Conservation (phyloP, 64 coral and sea anemone species). For the Stylophora pistillata region DNA sequence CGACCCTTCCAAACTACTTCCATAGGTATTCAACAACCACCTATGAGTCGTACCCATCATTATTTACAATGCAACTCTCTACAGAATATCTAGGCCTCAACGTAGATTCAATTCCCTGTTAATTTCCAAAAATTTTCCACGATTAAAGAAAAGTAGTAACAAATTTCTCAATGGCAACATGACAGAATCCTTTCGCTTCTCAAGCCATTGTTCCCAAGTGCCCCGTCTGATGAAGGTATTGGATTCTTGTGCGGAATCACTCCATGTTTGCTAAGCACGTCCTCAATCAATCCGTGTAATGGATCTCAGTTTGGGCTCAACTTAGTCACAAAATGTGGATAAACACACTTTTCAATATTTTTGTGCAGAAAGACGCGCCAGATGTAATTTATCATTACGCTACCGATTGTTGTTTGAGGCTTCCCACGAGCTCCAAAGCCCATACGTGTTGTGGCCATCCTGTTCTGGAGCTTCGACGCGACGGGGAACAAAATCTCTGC, state of each 20-base stretch:
- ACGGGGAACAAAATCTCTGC: conserved; percentile 20
- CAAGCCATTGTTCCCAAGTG: too few relatives aligned
- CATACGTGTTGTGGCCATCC: conserved; percentile 78
- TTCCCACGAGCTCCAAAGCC: conserved; percentile 57
- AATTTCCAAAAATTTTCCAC: too few relatives aligned
- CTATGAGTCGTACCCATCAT: neutral
- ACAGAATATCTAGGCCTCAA: too few relatives aligned
- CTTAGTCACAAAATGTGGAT: neutral
- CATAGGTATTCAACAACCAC: neutral
- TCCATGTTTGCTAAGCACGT: neutral
- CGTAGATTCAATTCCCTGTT: too few relatives aligned
- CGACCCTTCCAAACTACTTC: neutral
- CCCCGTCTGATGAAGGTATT: neutral
- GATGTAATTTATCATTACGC: conserved; percentile 15
- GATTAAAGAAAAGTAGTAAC: too few relatives aligned
- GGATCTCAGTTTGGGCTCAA: neutral
- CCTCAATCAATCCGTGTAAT: neutral
- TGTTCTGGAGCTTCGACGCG: conserved; percentile 58
- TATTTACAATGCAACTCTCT: neutral
- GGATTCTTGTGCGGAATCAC: neutral
- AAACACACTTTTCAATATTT: neutral
- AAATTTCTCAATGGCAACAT: too few relatives aligned
- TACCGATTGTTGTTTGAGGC: conserved; percentile 27
- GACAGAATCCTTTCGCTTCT: too few relatives aligned
- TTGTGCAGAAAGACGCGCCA: neutral